These are phyloP conservation scores for Cirrhinus molitorella DNA, from an alignment of 2,797 vertebrate species.

Conservation along the genomic window DNA sequence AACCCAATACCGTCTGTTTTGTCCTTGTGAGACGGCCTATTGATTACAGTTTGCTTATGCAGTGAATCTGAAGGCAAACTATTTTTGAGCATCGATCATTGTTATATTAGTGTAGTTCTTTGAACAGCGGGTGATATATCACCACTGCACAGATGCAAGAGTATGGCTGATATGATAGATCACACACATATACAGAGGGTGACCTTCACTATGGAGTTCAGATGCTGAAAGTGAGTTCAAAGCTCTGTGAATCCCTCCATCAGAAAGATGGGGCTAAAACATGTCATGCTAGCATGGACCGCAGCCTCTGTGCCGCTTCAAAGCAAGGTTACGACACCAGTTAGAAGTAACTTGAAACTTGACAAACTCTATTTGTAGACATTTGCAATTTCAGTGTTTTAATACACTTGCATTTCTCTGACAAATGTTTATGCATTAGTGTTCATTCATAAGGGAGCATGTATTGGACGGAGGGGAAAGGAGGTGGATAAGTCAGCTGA, in stretches of 20 bases:
- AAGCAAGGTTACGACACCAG: neutral
- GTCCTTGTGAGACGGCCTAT: constrained; percentile 9
- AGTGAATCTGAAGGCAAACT: neutral
- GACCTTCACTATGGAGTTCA: constrained; percentile 46
- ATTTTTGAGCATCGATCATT: constrained; percentile 41
- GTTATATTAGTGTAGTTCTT: constrained; percentile 24
- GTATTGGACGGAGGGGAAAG: neutral
- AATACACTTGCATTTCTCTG: neutral
- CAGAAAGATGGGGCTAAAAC: neutral
- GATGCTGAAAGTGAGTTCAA: neutral
- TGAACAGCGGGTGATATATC: constrained; percentile 31
- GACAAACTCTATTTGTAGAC: neutral
- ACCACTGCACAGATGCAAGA: neutral
- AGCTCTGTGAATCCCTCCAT: constrained; percentile 37
- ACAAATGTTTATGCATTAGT: constrained; percentile 13
- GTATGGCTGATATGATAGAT: constrained; percentile 34
- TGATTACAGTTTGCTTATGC: constrained; percentile 21
- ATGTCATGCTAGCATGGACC: neutral
- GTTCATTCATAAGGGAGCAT: neutral
- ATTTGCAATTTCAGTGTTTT: neutral
- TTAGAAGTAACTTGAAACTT: constrained; percentile 4
- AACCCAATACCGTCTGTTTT: neutral
- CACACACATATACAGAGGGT: neutral
- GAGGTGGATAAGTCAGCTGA: constrained; percentile 49
- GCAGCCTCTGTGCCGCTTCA: neutral